Evolutionary conservation across 1,140 invertebrate species (phyloP).

Genomic region (Zaprionus vittiger): DNA sequence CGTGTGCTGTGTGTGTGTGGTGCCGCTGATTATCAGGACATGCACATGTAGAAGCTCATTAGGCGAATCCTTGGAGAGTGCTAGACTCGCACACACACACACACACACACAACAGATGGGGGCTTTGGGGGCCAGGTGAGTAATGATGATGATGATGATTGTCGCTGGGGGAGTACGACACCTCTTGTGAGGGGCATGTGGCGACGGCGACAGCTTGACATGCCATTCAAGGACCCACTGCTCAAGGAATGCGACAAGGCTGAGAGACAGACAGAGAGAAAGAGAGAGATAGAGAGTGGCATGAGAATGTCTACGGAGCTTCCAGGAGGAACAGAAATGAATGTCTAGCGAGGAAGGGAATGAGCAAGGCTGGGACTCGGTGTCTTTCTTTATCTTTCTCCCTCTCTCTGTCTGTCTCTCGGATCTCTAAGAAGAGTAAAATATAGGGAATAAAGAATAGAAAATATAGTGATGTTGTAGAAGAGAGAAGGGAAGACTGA

Average conservation of each 20-base stretch:
- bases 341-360: no score
- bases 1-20: neutral
- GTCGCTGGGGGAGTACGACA: constrained; percentile 17
- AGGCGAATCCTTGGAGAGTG: constrained; percentile 73
- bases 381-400: no score
- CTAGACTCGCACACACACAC: constrained; percentile 28
- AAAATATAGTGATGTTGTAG: no score
- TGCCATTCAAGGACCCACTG: neutral
- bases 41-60: constrained; percentile 73
- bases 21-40: constrained; percentile 52
- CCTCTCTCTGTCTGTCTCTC: no score
- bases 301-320: neutral
- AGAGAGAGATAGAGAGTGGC: neutral
- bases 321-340: neutral
- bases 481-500: no score
- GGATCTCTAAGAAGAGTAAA: no score
- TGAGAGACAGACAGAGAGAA: neutral
- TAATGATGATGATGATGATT: constrained; percentile 44
- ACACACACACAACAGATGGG: constrained; percentile 19
- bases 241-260: neutral
- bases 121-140: constrained; percentile 44
- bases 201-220: neutral
- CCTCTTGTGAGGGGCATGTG: neutral
- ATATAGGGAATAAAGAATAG: no score
- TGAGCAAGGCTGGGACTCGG: no score